Conservation (phyloP, 1,140 invertebrate genomes). For the Zaprionus gabonicus region DNA sequence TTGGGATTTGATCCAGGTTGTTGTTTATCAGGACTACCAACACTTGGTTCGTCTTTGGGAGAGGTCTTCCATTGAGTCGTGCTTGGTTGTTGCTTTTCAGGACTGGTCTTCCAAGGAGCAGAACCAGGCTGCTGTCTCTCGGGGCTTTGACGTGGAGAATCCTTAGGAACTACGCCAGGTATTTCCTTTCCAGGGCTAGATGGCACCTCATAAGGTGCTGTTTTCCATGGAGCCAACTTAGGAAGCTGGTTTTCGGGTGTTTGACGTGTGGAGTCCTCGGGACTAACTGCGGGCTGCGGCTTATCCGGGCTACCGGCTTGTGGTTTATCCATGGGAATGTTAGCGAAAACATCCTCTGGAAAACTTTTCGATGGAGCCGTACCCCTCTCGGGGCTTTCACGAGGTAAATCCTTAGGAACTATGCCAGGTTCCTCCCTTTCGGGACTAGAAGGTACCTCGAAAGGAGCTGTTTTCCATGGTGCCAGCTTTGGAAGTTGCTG, state of each 20-base stretch:
- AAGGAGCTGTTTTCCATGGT: constrained; percentile 1
- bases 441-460: background rate
- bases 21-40: background rate
- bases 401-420: constrained; percentile 15
- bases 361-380: background rate
- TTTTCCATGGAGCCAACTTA: background rate
- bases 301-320: background rate
- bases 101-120: background rate
- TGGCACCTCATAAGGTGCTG: background rate
- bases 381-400: background rate
- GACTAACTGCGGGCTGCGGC: background rate
- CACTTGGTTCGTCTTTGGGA: constrained; percentile 1
- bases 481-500: background rate
- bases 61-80: background rate
- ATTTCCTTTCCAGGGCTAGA: background rate
- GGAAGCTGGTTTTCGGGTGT: background rate
- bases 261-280: background rate
- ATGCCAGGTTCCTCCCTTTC: background rate
- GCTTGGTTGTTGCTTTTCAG: background rate
- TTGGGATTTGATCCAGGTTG: background rate
- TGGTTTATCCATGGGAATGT: background rate
- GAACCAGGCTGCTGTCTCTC: background rate
- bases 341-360: background rate
- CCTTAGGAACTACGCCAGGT: constrained; percentile 8
- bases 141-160: constrained; percentile 10